Conservation (phyloP, 2,113 vertebrate species). For the Cepphus grylle region DNA sequence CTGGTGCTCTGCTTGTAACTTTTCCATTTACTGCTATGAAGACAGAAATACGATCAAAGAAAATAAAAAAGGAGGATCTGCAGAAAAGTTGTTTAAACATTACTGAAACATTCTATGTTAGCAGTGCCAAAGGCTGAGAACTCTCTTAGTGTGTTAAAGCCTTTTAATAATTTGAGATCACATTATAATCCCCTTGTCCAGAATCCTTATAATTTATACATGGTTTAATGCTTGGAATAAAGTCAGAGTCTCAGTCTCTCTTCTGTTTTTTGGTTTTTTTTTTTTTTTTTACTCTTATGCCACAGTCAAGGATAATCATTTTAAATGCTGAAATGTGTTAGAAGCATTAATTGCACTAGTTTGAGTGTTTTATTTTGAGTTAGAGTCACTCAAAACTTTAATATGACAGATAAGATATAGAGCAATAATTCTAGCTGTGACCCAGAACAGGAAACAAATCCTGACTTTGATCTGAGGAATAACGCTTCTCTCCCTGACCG, state of each 20-base stretch:
- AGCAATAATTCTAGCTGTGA: background rate
- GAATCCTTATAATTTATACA: constrained; percentile 43
- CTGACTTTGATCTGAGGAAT: constrained; percentile 25
- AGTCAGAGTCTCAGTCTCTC: background rate
- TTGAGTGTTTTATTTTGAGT: constrained; percentile 24
- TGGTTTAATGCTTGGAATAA: constrained; percentile 38
- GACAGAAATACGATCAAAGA: constrained; percentile 54
- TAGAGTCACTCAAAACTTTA: constrained; percentile 36
- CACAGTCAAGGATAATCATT: constrained; percentile 22
- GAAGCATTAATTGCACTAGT: constrained; percentile 14
- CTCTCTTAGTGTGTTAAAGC: constrained; percentile 37
- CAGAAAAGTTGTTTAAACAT: constrained; percentile 51
- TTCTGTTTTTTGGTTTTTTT: background rate
- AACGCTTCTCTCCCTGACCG: background rate
- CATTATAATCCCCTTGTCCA: constrained; percentile 54
- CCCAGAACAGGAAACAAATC: background rate
- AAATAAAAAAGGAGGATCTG: constrained; percentile 36
- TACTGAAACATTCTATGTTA: constrained; percentile 8
- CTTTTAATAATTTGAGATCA: constrained; percentile 57
- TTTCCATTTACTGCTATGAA: constrained; percentile 21
- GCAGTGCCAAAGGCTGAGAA: background rate
- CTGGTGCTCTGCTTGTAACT: constrained; percentile 8
- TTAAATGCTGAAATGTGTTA: constrained; percentile 13
- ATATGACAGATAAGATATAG: constrained; percentile 26
- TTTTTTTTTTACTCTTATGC: background rate